phyloP scores from a whole-genome alignment of 1,140 invertebrate genomes.

The Ctenoplectra terminalis region DNA sequence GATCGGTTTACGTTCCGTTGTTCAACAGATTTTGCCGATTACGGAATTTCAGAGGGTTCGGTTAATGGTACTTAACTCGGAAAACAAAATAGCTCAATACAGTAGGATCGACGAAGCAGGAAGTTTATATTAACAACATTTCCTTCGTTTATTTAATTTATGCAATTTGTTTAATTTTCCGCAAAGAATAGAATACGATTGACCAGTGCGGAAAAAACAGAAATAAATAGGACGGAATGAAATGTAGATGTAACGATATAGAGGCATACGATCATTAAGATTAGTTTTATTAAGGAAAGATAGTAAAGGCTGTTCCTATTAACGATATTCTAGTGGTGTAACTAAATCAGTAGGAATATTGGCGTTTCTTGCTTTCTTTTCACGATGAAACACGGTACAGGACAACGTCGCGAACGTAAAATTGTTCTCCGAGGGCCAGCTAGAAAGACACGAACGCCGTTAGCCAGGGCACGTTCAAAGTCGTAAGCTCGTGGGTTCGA shows the following conservation, averaged over 20 bases:
- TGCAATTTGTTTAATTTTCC: too few species aligned
- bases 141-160: too few species aligned
- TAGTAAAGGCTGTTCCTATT: too few species aligned
- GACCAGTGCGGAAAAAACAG: too few species aligned
- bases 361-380: not conserved
- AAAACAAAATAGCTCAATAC: not conserved
- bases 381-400: not conserved
- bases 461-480: constrained; percentile 43
- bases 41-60: not conserved
- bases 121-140: not conserved
- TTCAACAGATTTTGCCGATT: not conserved
- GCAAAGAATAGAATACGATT: too few species aligned
- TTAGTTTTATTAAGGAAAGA: too few species aligned
- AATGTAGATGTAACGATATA: too few species aligned
- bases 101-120: not conserved
- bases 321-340: too few species aligned
- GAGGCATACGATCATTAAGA: too few species aligned
- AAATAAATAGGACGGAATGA: too few species aligned
- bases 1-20: not conserved
- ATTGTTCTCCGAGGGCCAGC: not conserved
- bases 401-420: constrained; percentile 25
- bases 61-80: too few species aligned
- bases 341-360: too few species aligned
- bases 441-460: constrained; percentile 14
- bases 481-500: constrained; percentile 49